A percentile compares a stretch with the other conserved stretches of the same genome.
These are phyloP conservation scores for Anguilla megastoma DNA, from an alignment of 2,797 vertebrate species.

Conservation along the genomic window DNA sequence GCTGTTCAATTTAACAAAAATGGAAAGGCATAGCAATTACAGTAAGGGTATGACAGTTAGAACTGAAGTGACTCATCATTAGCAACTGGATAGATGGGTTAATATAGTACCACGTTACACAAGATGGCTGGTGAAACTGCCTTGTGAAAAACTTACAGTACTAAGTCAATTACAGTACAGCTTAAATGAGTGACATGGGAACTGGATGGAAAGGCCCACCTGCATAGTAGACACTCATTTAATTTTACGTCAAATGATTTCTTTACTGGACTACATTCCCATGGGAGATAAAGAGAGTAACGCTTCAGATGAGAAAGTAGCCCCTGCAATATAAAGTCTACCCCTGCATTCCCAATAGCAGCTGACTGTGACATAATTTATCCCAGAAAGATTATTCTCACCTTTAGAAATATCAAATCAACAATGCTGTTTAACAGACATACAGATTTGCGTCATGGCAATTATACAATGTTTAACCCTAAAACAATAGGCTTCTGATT, in stretches of 20 bases:
- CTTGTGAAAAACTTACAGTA: background rate
- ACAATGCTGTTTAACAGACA: slow-evolving; percentile 40
- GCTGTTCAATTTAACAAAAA: too few species aligned
- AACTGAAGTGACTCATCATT: background rate
- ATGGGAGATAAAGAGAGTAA: background rate
- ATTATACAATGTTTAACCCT: slow-evolving; percentile 55
- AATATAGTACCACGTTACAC: background rate
- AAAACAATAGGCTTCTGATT: slow-evolving; percentile 57
- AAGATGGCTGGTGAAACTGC: background rate
- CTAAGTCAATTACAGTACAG: background rate
- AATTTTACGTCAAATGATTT: background rate
- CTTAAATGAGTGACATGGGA: background rate
- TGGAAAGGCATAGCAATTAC: too few species aligned
- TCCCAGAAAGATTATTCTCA: background rate
- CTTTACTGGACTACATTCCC: background rate
- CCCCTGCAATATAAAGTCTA: slow-evolving; percentile 23
- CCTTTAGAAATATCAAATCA: slow-evolving; percentile 61
- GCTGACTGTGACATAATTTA: background rate
- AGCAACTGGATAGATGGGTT: background rate
- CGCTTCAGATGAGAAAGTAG: slow-evolving; percentile 35
- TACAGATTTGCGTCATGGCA: slow-evolving; percentile 53
- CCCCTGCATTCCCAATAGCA: too few species aligned
- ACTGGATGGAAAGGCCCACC: background rate
- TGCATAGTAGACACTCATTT: background rate
- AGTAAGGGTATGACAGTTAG: background rate